A percentile compares a stretch with the other conserved stretches of the same genome.
These are phyloP conservation scores for Pseudochromis fuscus DNA, from an alignment of 2,797 vertebrate genomes.

Conservation along the genomic window DNA sequence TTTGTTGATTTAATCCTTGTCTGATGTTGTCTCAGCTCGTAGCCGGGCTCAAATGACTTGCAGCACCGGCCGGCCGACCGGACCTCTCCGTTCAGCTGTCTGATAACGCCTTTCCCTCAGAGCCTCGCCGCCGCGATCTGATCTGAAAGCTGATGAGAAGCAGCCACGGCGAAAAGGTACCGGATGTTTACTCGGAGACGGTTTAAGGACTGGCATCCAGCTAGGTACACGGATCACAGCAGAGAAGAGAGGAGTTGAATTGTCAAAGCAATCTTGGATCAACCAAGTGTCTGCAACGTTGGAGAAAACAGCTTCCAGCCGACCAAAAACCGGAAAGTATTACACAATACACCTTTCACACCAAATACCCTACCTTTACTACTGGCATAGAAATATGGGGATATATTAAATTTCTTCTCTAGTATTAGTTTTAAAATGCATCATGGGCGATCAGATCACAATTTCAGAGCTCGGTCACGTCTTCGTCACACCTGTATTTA, in stretches of 20 bases:
- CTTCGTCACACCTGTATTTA: too few relatives aligned
- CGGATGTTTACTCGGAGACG: conserved; percentile 51
- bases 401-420: too few relatives aligned
- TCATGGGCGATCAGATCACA: too few relatives aligned
- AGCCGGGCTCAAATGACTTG: conserved; percentile 65
- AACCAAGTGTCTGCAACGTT: background rate
- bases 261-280: conserved; percentile 2
- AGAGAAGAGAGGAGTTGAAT: background rate
- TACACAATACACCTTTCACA: background rate
- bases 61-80: conserved; percentile 14
- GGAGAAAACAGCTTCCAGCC: background rate
- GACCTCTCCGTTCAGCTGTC: conserved; percentile 51
- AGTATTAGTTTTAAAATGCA: too few relatives aligned
- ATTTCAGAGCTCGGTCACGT: too few relatives aligned
- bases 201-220: conserved; percentile 47
- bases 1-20: conserved; percentile 81
- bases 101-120: conserved; percentile 71
- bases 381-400: background rate
- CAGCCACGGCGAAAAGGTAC: conserved; percentile 28
- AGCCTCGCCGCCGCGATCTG: conserved; percentile 58
- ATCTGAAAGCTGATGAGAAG: conserved; percentile 75
- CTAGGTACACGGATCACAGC: conserved; percentile 28
- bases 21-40: conserved; percentile 78
- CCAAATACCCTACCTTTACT: too few relatives aligned
- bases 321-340: background rate